Evolutionary conservation across 2,113 vertebrate species (phyloP).

Genomic region (Notothenia rossii): DNA sequence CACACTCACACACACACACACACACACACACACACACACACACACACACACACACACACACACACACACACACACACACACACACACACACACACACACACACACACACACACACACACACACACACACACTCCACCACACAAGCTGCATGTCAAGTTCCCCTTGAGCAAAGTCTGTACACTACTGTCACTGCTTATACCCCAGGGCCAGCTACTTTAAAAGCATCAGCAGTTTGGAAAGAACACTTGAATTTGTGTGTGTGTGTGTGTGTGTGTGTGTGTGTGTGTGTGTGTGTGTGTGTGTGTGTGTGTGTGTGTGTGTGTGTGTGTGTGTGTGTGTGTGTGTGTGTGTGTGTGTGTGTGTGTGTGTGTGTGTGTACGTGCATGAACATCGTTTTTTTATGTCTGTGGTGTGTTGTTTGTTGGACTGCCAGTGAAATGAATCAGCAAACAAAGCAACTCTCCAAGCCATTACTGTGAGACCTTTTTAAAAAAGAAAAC

Average conservation of each 20-base stretch:
- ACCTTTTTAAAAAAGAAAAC: slow-evolving; percentile 29
- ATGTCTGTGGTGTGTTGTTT: slow-evolving; percentile 7
- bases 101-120: slow-evolving; percentile 21
- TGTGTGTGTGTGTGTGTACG: neutral
- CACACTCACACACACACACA: slow-evolving; percentile 19
- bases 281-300: slow-evolving; percentile 20
- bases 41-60: slow-evolving; percentile 10
- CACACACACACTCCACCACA: neutral
- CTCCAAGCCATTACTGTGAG: slow-evolving; percentile 33
- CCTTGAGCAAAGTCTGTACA: slow-evolving; percentile 31
- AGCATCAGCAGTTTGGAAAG: slow-evolving; percentile 63
- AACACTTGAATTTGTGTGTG: slow-evolving; percentile 1
- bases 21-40: slow-evolving; percentile 6
- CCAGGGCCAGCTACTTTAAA: slow-evolving; percentile 58
- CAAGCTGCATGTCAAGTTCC: slow-evolving; percentile 56
- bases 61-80: slow-evolving; percentile 17
- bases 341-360: slow-evolving; percentile 20
- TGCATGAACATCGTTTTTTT: neutral
- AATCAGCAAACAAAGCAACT: slow-evolving; percentile 40
- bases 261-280: slow-evolving; percentile 12
- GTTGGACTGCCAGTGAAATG: slow-evolving; percentile 23
- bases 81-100: slow-evolving; percentile 6
- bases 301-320: slow-evolving; percentile 23
- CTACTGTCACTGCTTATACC: slow-evolving; percentile 57
- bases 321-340: slow-evolving; percentile 17